Evolutionary conservation across 2,113 vertebrate genomes (phyloP).

Genomic region (Macquaria australasica): DNA sequence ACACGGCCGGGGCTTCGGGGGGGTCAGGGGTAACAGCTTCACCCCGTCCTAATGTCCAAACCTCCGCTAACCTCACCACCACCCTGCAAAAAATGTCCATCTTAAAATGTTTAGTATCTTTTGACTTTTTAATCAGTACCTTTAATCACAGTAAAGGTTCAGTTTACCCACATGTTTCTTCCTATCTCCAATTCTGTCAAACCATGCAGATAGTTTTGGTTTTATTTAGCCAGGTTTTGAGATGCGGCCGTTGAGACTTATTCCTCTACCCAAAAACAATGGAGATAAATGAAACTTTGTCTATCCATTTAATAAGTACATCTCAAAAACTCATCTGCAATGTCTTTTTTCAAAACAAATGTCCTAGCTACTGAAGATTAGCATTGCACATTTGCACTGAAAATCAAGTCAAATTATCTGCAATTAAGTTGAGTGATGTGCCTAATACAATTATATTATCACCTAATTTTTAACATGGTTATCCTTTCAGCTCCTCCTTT

Average conservation of each 20-base stretch:
- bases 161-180: no score
- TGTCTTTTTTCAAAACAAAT: not conserved
- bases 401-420: constrained; percentile 20
- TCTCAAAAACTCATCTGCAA: not conserved
- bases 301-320: not conserved
- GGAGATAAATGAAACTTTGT: not conserved
- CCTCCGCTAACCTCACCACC: constrained; percentile 10
- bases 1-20: constrained; percentile 17
- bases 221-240: no score
- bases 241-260: not conserved
- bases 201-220: no score
- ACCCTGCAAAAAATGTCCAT: constrained; percentile 8
- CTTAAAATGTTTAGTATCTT: not conserved
- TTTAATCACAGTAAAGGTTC: no score
- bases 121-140: not conserved
- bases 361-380: not conserved
- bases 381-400: not conserved
- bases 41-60: constrained; percentile 17
- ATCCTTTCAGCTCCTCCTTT: not conserved
- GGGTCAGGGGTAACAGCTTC: constrained; percentile 53
- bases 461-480: constrained; percentile 17
- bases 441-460: not conserved
- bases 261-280: not conserved
- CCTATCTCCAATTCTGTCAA: no score
- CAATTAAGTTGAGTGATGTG: constrained; percentile 30